Base-by-base conservation (phyloP, 1,140 invertebrate genomes). In the Trachymyrmex septentrionalis region DNA sequence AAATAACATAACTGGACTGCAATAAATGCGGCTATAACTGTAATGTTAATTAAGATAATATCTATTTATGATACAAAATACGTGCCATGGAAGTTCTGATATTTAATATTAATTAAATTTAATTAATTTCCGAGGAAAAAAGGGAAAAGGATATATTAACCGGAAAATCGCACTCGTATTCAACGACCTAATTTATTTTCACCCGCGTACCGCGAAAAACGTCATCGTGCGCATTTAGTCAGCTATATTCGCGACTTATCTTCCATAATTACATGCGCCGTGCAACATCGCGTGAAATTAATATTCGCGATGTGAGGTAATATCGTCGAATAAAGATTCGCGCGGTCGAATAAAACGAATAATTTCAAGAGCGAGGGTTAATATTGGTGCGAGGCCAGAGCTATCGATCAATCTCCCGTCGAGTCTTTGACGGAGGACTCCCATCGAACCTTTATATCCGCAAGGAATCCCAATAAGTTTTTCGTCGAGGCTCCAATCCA, bases 391-490 rank as follows among this genome's bases (percentile, higher is more conserved):
- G 63, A 14, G n/a, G 7, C 14, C 38, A 9, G 34, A 7, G 55
- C 12, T 80, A 77, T 90, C 89, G 89, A 90, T 90, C 89, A 66
- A 86, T 76, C 85, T 75, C 61, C 34, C 34, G 72, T 76, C 55
- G 61, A 27, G 27, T 19, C 59, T 55, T 50, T 61, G 76, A 61
- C 48, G 48, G 64, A 76, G 84, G 86, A 76, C 63, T 63, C 48
- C 75, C 55, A 14, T 44, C 53, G 73, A 90, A 63, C 53, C 34
- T 75, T 88, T 90, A 90, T 88, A 91, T 80, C 77, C 87, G 77
- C 59, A 64, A 91, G 89, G 87, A 91, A 91, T 91, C 90, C 87
- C 89, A 88, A 91, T 90, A 91, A 91, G 87, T 90, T 91, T 91
- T 88, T 88, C 89, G 84, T 66, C 53, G 69, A 71, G 57, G 78